Evolutionary conservation across 1,140 invertebrate genomes (phyloP).

Genomic region (Odontomachus brunneus): DNA sequence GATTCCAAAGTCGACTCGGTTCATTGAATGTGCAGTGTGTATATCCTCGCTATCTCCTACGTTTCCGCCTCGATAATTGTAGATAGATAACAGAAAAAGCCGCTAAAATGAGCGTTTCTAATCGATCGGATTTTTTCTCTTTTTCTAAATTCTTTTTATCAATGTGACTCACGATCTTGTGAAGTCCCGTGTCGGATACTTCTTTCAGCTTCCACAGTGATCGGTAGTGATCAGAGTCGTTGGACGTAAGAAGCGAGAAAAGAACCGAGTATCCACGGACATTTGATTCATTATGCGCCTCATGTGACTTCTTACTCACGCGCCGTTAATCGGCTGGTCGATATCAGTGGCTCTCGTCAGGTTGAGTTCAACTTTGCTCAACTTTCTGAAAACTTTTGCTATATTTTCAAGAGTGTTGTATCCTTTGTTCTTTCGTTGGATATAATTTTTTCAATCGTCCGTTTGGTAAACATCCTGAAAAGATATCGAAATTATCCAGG

Average conservation of each 20-base stretch:
- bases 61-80: neutral
- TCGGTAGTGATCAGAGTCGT: neutral
- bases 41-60: neutral
- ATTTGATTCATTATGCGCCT: neutral
- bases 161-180: conserved; percentile 24
- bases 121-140: neutral
- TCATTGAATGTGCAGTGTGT: neutral
- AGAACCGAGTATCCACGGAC: neutral
- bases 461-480: no score
- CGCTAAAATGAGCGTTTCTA: neutral
- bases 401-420: no score
- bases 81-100: neutral
- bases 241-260: neutral
- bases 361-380: no score
- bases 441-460: no score
- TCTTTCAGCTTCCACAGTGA: conserved; percentile 11
- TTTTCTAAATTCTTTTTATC: conserved; percentile 3
- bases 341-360: neutral
- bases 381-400: no score
- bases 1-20: neutral
- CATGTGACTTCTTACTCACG: neutral
- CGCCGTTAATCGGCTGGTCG: neutral
- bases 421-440: no score
- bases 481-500: no score
- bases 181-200: neutral